Percentiles rank a stretch among this genome's conserved stretches.
phyloP scores from a whole-genome alignment of 2,113 vertebrate species.

The Tychaedon coryphoeus region DNA sequence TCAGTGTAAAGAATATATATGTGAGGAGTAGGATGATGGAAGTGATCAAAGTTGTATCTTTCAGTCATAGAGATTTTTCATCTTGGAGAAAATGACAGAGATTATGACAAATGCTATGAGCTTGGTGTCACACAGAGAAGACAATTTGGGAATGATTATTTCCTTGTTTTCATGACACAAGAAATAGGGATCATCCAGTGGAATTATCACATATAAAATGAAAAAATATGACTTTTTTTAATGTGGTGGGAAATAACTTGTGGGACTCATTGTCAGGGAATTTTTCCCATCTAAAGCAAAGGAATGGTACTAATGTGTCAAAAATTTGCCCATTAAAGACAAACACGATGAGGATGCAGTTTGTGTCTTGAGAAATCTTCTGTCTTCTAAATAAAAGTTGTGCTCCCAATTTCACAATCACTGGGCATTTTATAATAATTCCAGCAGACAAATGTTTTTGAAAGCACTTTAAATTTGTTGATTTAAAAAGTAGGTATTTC shows the following conservation, averaged over 20 bases:
- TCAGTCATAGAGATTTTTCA: background rate
- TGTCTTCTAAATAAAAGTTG: background rate
- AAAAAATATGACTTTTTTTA: background rate
- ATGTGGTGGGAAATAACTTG: background rate
- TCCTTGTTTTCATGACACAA: background rate
- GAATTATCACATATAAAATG: background rate
- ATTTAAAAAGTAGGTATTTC: background rate
- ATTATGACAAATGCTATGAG: background rate
- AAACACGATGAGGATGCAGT: background rate
- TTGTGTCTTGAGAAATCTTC: background rate
- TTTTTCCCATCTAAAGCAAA: background rate
- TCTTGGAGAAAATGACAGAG: background rate
- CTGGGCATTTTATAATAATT: background rate
- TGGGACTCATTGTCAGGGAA: slow-evolving; percentile 3
- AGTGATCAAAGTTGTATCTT: background rate
- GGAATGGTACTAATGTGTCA: background rate
- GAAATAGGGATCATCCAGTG: background rate
- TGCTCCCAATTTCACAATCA: background rate
- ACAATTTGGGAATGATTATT: slow-evolving; percentile 32
- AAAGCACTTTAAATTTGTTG: background rate
- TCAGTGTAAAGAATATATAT: background rate
- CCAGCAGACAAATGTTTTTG: background rate
- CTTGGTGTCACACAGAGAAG: background rate
- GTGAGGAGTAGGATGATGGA: background rate
- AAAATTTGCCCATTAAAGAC: background rate